Evolutionary conservation across 2,797 vertebrate species (phyloP).

Genomic region (Amblyraja radiata): DNA sequence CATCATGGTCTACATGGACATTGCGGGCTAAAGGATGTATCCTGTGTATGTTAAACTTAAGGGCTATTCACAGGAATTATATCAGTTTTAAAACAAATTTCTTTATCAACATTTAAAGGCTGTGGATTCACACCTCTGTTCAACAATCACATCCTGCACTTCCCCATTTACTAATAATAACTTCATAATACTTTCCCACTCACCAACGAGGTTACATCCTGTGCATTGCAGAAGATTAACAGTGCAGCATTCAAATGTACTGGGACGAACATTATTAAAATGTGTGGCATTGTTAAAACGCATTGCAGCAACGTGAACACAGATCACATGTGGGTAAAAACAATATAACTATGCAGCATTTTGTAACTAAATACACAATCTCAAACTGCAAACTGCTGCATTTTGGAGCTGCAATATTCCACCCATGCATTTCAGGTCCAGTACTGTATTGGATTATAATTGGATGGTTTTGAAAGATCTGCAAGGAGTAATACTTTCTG

Average conservation of each 20-base stretch:
- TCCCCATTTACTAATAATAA: not conserved
- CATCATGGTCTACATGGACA: no score
- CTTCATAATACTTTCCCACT: not conserved
- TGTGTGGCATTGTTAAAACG: not conserved
- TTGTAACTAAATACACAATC: no score
- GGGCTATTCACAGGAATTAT: not conserved
- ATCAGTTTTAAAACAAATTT: constrained; percentile 12
- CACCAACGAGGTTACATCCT: not conserved
- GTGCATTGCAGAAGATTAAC: not conserved
- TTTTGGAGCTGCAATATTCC: not conserved
- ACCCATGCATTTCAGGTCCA: not conserved
- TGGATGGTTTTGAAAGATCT: not conserved
- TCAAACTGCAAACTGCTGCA: not conserved
- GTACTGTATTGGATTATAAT: not conserved
- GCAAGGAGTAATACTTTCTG: not conserved
- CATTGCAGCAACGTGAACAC: no score
- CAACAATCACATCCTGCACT: not conserved
- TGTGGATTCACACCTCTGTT: not conserved
- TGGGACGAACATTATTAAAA: not conserved
- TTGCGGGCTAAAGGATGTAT: no score
- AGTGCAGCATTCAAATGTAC: not conserved
- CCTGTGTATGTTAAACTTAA: not conserved
- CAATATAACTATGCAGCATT: not conserved
- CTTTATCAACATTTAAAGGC: not conserved
- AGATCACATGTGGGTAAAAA: not conserved